A percentile compares a stretch with the other conserved stretches of the same genome.
phyloP scores from a whole-genome alignment of 2,113 vertebrate genomes.

The Cygnus atratus region DNA sequence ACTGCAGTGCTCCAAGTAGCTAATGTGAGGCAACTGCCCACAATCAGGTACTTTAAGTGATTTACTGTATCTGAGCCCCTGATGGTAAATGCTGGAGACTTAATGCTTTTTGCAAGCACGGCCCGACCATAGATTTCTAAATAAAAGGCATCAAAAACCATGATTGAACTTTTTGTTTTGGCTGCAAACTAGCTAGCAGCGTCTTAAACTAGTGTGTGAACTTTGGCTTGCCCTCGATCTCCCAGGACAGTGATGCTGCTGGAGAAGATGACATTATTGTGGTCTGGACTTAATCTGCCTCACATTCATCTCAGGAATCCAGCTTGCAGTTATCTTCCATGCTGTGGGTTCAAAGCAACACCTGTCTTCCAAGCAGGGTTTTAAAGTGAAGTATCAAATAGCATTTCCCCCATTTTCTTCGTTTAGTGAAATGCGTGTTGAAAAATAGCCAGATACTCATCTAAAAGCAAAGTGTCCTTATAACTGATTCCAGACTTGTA shows the following conservation, averaged over 20 bases:
- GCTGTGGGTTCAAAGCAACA: slow-evolving; percentile 54
- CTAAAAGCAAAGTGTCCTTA: neutral
- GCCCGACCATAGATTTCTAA: neutral
- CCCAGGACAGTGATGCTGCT: slow-evolving; percentile 1
- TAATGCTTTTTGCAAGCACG: neutral
- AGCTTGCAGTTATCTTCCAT: slow-evolving; percentile 38
- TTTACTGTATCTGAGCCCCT: neutral
- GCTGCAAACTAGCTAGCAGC: slow-evolving; percentile 10
- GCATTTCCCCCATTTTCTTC: neutral
- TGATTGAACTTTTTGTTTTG: slow-evolving; percentile 22
- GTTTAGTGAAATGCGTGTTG: slow-evolving; percentile 15
- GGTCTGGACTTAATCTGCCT: slow-evolving; percentile 57
- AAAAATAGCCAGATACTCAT: slow-evolving; percentile 34
- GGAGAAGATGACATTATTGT: slow-evolving; percentile 35
- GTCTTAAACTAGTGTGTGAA: slow-evolving; percentile 47
- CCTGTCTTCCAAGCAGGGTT: slow-evolving; percentile 50
- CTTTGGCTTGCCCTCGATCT: slow-evolving; percentile 46
- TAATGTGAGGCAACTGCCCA: neutral
- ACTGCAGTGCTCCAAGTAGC: neutral
- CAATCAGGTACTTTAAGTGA: neutral
- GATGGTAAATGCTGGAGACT: neutral
- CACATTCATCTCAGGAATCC: slow-evolving; percentile 38
- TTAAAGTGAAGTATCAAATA: slow-evolving; percentile 51
- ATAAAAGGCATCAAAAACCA: neutral
- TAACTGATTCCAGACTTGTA: slow-evolving; percentile 49